A percentile compares a stretch with the other conserved stretches of the same genome.
phyloP scores from a whole-genome alignment of 2,888 invertebrate genomes.

The Cetonia aurata region DNA sequence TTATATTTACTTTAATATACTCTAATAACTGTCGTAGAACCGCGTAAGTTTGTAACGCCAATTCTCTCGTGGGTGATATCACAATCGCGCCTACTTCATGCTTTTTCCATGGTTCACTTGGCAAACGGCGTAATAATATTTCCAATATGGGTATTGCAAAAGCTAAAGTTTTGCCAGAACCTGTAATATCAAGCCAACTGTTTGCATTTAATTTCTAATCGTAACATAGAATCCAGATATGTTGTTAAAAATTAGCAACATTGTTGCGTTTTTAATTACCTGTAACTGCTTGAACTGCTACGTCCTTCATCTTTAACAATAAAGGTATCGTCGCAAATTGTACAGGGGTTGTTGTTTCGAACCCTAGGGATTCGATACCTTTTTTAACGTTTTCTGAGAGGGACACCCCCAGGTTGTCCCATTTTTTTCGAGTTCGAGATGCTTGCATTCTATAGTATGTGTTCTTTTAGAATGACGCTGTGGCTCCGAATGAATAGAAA shows the following conservation, averaged over 20 bases:
- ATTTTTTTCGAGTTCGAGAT: constrained; percentile 64
- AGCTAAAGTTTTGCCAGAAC: constrained; percentile 97
- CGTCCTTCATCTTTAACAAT: constrained; percentile 91
- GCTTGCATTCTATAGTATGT: constrained; percentile 26
- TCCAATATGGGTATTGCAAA: constrained; percentile 94
- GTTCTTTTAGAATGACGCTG: too few species aligned
- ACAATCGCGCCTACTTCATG: constrained; percentile 90
- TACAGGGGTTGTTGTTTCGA: constrained; percentile 73
- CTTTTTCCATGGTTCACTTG: constrained; percentile 74
- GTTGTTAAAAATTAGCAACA: too few species aligned
- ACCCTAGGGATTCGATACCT: constrained; percentile 69
- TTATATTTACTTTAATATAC: constrained; percentile 64
- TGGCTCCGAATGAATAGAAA: too few species aligned
- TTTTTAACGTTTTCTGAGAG: constrained; percentile 66
- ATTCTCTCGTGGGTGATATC: constrained; percentile 95
- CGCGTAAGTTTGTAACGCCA: constrained; percentile 90
- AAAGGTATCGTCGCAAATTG: constrained; percentile 92
- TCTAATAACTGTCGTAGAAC: constrained; percentile 70
- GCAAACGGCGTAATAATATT: constrained; percentile 76
- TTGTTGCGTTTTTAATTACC: constrained; percentile 56
- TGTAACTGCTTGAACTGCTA: constrained; percentile 98
- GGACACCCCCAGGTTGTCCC: constrained; percentile 67
- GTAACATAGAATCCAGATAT: too few species aligned
- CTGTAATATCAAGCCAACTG: constrained; percentile 63
- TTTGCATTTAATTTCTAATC: not conserved